Percentiles rank a stretch among this genome's conserved stretches.
phyloP scores from a whole-genome alignment of 2,888 invertebrate species.

The Micoletzkya japonica region DNA sequence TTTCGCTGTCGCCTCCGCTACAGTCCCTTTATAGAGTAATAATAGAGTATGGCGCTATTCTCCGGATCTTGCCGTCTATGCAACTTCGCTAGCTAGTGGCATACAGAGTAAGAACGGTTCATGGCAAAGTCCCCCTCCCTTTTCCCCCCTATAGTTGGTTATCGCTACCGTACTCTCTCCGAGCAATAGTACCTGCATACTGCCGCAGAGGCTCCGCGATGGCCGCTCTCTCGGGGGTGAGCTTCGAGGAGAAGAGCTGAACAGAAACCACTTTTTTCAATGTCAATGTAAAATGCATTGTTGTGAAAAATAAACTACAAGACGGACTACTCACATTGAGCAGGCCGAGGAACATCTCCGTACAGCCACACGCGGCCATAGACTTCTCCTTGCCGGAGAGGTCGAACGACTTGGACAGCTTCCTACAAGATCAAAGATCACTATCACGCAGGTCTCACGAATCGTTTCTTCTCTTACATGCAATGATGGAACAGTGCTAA shows the following conservation, averaged over 20 bases:
- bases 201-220: constrained; percentile 69
- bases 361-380: constrained; percentile 69
- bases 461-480: too few species aligned
- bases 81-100: too few species aligned
- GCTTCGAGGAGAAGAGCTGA: constrained; percentile 41
- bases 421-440: constrained; percentile 63
- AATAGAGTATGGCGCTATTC: too few species aligned
- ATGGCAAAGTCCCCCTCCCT: too few species aligned
- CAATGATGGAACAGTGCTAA: too few species aligned
- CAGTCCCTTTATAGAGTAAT: background rate
- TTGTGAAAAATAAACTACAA: background rate
- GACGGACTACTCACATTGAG: constrained; percentile 63
- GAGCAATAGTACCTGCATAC: too few species aligned
- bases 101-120: too few species aligned
- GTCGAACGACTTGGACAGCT: constrained; percentile 72
- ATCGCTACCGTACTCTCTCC: too few species aligned
- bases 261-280: constrained; percentile 22
- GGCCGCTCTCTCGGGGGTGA: constrained; percentile 38
- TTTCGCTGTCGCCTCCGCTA: background rate
- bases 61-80: background rate
- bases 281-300: background rate
- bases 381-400: constrained; percentile 65
- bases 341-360: constrained; percentile 68
- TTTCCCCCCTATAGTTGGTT: too few species aligned
- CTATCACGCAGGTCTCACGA: too few species aligned